A percentile compares a stretch with the other conserved stretches of the same genome.
Evolutionary conservation across 2,113 vertebrate species (phyloP).

Genomic region (Alethe castanea): DNA sequence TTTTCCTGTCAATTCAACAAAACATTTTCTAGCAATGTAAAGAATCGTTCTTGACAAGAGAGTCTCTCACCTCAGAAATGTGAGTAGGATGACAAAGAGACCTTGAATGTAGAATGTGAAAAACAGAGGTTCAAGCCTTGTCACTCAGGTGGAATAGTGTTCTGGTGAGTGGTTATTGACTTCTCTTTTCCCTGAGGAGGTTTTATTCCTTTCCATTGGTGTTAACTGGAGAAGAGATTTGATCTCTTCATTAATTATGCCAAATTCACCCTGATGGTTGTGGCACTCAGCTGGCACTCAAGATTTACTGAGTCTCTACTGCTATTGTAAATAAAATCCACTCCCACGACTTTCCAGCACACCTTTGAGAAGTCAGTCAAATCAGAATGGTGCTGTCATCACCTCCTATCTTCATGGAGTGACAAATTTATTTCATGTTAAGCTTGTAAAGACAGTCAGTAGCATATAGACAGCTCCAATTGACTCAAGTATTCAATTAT

Average conservation of each 20-base stretch:
- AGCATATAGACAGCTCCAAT: not conserved
- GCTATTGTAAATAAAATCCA: not conserved
- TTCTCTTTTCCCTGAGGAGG: not conserved
- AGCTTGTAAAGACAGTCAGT: not conserved
- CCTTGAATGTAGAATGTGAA: not conserved
- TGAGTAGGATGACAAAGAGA: not conserved
- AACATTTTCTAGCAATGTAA: not conserved
- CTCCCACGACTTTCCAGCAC: not conserved
- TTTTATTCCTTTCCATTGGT: not conserved
- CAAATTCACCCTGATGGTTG: not conserved
- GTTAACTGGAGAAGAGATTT: not conserved
- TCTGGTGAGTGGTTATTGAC: not conserved
- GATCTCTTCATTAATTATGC: not conserved
- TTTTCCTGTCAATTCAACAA: slow-evolving; percentile 5
- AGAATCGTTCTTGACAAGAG: not conserved
- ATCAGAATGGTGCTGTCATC: not conserved
- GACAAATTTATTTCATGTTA: not conserved
- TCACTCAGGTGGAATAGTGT: not conserved
- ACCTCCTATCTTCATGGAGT: not conserved
- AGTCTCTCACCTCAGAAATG: not conserved
- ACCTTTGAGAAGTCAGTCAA: not conserved
- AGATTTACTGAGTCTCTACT: not conserved
- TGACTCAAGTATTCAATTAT: not conserved
- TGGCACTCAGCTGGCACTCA: not conserved
- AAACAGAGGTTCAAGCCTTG: not conserved